phyloP scores from a whole-genome alignment of 1,140 invertebrate species.

The Archivesica marissinica region DNA sequence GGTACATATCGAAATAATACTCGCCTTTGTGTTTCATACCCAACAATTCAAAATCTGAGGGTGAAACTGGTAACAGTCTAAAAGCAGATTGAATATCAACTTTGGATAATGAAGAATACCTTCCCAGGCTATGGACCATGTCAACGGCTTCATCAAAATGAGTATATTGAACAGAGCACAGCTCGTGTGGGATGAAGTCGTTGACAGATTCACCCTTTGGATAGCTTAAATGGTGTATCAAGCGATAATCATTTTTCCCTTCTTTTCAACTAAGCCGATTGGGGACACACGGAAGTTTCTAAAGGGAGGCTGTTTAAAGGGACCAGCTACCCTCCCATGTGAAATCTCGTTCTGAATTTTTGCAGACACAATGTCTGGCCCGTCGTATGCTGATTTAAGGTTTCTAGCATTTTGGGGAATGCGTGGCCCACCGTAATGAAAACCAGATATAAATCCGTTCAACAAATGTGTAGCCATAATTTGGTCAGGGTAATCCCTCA shows the following conservation, averaged over 20 bases:
- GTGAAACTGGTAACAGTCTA: constrained; percentile 16
- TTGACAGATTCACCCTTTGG: constrained; percentile 45
- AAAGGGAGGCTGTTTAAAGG: constrained; percentile 34
- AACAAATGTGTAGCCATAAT: background rate
- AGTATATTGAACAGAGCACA: constrained; percentile 56
- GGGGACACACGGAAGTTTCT: constrained; percentile 16
- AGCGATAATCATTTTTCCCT: constrained; percentile 15
- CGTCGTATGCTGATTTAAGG: constrained; percentile 27
- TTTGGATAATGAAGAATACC: constrained; percentile 16
- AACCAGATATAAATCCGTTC: constrained; percentile 18
- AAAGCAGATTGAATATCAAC: constrained; percentile 56
- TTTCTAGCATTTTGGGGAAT: background rate
- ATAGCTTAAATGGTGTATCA: constrained; percentile 59
- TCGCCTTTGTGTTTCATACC: background rate
- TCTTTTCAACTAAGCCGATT: constrained; percentile 52
- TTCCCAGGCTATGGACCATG: constrained; percentile 48
- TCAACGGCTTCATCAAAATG: constrained; percentile 61
- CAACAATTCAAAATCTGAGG: constrained; percentile 30
- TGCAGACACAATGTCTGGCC: background rate
- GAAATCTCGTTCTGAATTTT: constrained; percentile 37
- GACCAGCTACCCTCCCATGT: constrained; percentile 9
- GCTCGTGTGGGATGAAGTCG: constrained; percentile 58
- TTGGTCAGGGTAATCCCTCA: background rate
- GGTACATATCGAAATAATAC: constrained; percentile 32
- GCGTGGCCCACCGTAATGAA: background rate